Evolutionary conservation across 2,888 invertebrate genomes (phyloP).

Genomic region (Agrochola circellaris): DNA sequence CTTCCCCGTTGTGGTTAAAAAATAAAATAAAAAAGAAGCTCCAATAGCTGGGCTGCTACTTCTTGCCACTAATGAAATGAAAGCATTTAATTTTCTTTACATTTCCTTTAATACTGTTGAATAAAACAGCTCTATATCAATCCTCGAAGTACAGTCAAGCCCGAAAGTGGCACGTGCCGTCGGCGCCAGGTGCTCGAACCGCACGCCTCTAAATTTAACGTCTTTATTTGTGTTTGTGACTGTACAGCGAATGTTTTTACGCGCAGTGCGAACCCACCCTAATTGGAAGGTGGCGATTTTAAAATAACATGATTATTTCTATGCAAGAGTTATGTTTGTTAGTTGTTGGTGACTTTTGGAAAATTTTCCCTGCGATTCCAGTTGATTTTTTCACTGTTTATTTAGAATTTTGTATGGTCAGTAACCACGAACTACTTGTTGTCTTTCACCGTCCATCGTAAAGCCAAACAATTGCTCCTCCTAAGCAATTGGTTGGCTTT

Average conservation of each 20-base stretch:
- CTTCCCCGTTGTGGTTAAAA: too few relatives aligned
- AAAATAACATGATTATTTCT: slow-evolving; percentile 81
- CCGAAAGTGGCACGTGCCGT: slow-evolving; percentile 80
- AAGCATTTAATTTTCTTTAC: too few relatives aligned
- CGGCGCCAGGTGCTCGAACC: slow-evolving; percentile 88
- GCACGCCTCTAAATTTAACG: slow-evolving; percentile 89
- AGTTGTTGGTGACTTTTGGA: slow-evolving; percentile 11
- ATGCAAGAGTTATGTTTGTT: slow-evolving; percentile 53
- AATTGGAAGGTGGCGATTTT: slow-evolving; percentile 82
- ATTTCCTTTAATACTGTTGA: too few relatives aligned
- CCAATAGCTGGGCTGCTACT: too few relatives aligned
- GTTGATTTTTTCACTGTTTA: too few relatives aligned
- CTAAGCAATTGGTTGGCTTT: too few relatives aligned
- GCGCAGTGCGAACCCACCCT: slow-evolving; percentile 73
- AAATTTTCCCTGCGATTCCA: background rate
- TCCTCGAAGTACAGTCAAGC: slow-evolving; percentile 80
- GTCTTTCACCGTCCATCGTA: too few relatives aligned
- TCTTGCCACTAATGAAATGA: too few relatives aligned
- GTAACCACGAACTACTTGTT: too few relatives aligned
- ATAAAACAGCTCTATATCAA: slow-evolving; percentile 57
- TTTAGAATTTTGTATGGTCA: too few relatives aligned
- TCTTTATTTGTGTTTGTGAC: slow-evolving; percentile 89
- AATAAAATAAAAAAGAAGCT: too few relatives aligned
- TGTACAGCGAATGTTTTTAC: slow-evolving; percentile 77
- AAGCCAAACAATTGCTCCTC: too few relatives aligned